Base-by-base conservation (phyloP, 1,140 invertebrate species). In the Trichonephila clavata region DNA sequence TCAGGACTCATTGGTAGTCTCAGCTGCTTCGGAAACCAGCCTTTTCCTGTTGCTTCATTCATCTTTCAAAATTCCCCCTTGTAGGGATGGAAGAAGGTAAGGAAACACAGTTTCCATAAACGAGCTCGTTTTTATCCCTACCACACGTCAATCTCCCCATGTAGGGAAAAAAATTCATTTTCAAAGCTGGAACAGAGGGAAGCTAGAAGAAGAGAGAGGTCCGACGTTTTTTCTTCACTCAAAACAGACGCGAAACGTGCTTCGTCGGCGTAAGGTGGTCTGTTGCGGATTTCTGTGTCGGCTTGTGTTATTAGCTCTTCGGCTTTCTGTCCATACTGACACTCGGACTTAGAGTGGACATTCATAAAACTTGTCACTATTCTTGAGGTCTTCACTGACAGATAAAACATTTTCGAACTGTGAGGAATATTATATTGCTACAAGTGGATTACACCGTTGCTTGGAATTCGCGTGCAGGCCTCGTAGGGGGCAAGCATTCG, bases 1-100 rank as follows among this genome's bases (percentile, higher is more conserved):
- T 77, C 71, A 24, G 81, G 81, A 43, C n/a, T 87, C 61, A 87
- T 87, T 87, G 86, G 24, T 32, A 39, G 86, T 43, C 27, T 87
- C 86, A 87, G 86, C 86, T 87, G 86, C 39, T 39, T 87, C 86
- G 24, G 27, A 87, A 87, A 60, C 86, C 27, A 63, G 86, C 59
- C 86, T 87, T 87, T 87, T 87, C 86, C 86, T 87, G 86, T 87
- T 87, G 60, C 86, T 87, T 63, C 86, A 87, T 63, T 57, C 39
- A 83, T 87, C 61, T 10, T 61, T 63, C n/a, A 21, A 50, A 50
- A 18, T n/a, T 27, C 21, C 86, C 86, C 59, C 60, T 16, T 21
- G 60, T 65, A 24, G 86, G 86, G 86, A 39, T 65, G 21, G 21
- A 21, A n/a, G 43, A 10, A 50, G 18, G 80, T 21, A 57, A 84